Conservation (phyloP, 2,797 vertebrate species). For the Arvicola amphibius region DNA sequence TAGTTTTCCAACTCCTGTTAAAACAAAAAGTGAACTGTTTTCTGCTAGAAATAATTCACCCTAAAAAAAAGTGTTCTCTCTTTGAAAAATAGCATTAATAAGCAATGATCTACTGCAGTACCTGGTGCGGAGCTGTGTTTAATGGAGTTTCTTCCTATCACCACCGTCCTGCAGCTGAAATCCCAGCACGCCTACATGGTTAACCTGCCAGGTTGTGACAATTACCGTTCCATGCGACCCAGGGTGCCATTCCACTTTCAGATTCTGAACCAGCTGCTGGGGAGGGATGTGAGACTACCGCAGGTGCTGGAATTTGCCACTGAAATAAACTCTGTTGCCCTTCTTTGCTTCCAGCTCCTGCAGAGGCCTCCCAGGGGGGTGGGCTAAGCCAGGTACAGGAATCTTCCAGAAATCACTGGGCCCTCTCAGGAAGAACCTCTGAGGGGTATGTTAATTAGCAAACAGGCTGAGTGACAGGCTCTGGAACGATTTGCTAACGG, state of each 20-base stretch:
- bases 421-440: constrained; percentile 85
- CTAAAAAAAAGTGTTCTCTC: neutral
- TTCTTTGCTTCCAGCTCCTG: constrained; percentile 61
- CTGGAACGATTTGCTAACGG: constrained; percentile 88
- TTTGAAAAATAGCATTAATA: constrained; percentile 24
- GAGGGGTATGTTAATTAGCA: constrained; percentile 87
- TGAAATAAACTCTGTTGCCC: constrained; percentile 49
- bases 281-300: neutral
- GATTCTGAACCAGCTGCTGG: constrained; percentile 20
- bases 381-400: constrained; percentile 71
- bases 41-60: constrained; percentile 1
- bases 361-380: constrained; percentile 56
- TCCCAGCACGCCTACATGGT: neutral
- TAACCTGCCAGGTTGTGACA: constrained; percentile 53
- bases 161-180: constrained; percentile 31
- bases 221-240: neutral
- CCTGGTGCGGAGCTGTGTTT: neutral
- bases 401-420: constrained; percentile 87
- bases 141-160: neutral
- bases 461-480: constrained; percentile 88
- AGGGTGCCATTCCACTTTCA: constrained; percentile 23
- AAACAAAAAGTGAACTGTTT: neutral
- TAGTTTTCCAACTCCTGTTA: neutral
- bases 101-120: neutral
- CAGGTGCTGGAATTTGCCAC: neutral